Evolutionary conservation across 92 coral and sea anemone species (phyloP).

Genomic region (Ricordea florida): DNA sequence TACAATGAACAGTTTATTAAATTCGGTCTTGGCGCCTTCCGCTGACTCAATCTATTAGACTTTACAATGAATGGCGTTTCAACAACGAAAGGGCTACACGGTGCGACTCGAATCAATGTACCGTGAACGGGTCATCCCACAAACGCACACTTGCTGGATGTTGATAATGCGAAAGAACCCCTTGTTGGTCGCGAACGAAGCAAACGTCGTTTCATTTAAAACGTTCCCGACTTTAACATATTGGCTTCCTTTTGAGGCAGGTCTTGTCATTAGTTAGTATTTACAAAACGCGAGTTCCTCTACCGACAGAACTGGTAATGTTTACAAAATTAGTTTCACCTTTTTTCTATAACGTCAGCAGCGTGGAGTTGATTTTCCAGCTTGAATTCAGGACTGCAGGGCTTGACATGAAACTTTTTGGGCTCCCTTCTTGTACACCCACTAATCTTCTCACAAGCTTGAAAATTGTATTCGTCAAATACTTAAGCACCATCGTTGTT

Average conservation of each 20-base stretch:
- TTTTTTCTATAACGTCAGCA: slow-evolving; percentile 19
- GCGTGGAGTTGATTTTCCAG: background rate
- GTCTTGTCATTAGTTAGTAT: slow-evolving; percentile 70
- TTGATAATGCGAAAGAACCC: too few relatives aligned
- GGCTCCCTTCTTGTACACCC: slow-evolving; percentile 5
- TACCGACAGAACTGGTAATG: slow-evolving; percentile 61
- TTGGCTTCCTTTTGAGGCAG: background rate
- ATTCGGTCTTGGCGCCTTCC: slow-evolving; percentile 71
- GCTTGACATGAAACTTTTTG: slow-evolving; percentile 2
- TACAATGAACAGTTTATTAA: slow-evolving; percentile 68
- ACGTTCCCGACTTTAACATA: too few relatives aligned
- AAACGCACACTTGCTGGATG: too few relatives aligned
- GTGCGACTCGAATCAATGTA: too few relatives aligned
- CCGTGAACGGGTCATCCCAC: too few relatives aligned
- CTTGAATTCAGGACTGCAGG: background rate
- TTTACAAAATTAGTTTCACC: slow-evolving; percentile 12
- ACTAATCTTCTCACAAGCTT: slow-evolving; percentile 44
- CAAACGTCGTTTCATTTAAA: too few relatives aligned
- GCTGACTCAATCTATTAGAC: slow-evolving; percentile 66
- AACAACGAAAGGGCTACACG: too few relatives aligned
- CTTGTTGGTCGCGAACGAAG: too few relatives aligned
- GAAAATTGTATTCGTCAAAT: slow-evolving; percentile 59
- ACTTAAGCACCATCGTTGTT: slow-evolving; percentile 62
- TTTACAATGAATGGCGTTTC: too few relatives aligned
- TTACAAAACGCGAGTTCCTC: slow-evolving; percentile 64